Percentiles rank a stretch among this genome's conserved stretches.
Conservation (phyloP, 1,140 invertebrate genomes). For the Sarcophaga peregrina region DNA sequence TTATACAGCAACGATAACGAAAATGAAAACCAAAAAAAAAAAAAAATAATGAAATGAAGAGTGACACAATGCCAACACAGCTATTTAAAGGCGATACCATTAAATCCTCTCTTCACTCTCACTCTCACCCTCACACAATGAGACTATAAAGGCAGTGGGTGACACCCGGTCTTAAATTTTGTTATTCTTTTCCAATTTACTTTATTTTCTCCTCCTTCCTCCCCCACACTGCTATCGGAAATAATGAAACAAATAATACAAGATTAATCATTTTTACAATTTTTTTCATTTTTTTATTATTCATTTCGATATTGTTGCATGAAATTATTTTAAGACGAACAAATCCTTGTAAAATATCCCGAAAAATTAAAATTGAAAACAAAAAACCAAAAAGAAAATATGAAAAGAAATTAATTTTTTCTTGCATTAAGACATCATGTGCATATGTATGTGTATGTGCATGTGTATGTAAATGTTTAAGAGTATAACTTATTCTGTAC, state of each 20-base stretch:
- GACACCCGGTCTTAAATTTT: background rate
- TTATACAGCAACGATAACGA: background rate
- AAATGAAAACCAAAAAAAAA: background rate
- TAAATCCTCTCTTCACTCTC: too few relatives aligned
- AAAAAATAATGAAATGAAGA: too few relatives aligned
- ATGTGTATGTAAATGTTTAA: background rate
- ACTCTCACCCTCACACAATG: too few relatives aligned
- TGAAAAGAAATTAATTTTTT: background rate
- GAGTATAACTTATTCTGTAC: background rate
- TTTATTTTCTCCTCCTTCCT: background rate
- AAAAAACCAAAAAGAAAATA: background rate
- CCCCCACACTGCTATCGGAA: background rate
- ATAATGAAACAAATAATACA: background rate
- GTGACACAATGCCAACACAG: background rate
- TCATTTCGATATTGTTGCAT: too few relatives aligned
- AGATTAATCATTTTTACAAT: conserved; percentile 18
- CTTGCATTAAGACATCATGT: background rate
- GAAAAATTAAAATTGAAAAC: too few relatives aligned
- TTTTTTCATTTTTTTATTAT: background rate
- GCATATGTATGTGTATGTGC: background rate
- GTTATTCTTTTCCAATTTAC: background rate
- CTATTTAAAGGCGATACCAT: background rate
- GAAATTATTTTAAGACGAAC: background rate
- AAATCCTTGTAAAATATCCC: conserved; percentile 25
- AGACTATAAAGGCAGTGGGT: too few relatives aligned